phyloP scores from a whole-genome alignment of 2,888 invertebrate genomes.

The Cheilosia grossa region DNA sequence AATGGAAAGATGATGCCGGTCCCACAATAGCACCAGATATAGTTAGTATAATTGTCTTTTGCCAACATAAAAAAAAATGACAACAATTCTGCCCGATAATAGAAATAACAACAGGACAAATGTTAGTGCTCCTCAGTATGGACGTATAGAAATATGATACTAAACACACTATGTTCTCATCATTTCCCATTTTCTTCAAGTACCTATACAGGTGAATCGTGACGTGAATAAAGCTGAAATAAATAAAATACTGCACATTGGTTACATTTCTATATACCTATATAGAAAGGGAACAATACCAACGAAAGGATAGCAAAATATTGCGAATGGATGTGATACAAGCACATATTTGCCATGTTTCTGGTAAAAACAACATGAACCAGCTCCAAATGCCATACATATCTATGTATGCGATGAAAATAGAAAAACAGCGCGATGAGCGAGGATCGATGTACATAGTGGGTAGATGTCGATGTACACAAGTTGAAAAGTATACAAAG shows the following conservation, averaged over 20 bases:
- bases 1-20: slow-evolving; percentile 52
- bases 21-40: slow-evolving; percentile 42
- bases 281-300: slow-evolving; percentile 21
- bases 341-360: slow-evolving; percentile 14
- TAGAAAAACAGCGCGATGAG: slow-evolving; percentile 16
- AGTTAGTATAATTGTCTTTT: slow-evolving; percentile 51
- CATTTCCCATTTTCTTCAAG: slow-evolving; percentile 54
- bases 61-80: slow-evolving; percentile 26
- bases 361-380: slow-evolving; percentile 8
- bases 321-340: slow-evolving; percentile 32
- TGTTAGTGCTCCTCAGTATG: slow-evolving; percentile 51
- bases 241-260: slow-evolving; percentile 41
- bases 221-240: slow-evolving; percentile 66
- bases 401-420: background rate
- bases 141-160: slow-evolving; percentile 38
- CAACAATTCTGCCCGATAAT: slow-evolving; percentile 54
- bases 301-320: slow-evolving; percentile 61
- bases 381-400: background rate
- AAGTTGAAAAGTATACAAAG: slow-evolving; percentile 3
- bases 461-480: slow-evolving; percentile 28
- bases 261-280: background rate
- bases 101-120: slow-evolving; percentile 63
- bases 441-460: slow-evolving; percentile 12
- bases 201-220: slow-evolving; percentile 61
- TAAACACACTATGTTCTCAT: slow-evolving; percentile 43